Percentiles rank a stretch among this genome's conserved stretches.
Conservation (phyloP, 2,888 invertebrate genomes). For the Pollenia amentaria region DNA sequence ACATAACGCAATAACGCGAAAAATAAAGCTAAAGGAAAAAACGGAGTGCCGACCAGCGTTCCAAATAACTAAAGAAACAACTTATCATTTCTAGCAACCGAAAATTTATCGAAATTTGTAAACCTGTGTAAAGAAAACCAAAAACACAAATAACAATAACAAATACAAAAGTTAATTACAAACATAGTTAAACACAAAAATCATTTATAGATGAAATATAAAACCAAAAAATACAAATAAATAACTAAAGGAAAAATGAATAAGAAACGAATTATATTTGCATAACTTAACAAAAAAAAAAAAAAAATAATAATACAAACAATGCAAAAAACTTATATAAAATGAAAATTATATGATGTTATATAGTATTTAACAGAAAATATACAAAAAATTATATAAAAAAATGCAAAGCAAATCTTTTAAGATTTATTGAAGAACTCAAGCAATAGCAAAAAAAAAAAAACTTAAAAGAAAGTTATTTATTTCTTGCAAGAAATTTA, state of each 20-base stretch:
- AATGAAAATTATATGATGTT: slow-evolving; percentile 67
- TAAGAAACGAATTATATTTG: slow-evolving; percentile 69
- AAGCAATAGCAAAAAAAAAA: slow-evolving; percentile 65
- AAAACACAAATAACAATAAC: slow-evolving; percentile 30
- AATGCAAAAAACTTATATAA: slow-evolving; percentile 33
- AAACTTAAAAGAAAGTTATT: slow-evolving; percentile 38
- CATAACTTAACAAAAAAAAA: slow-evolving; percentile 48
- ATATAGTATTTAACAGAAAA: slow-evolving; percentile 67
- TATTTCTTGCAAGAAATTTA: slow-evolving; percentile 48
- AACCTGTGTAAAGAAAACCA: slow-evolving; percentile 3
- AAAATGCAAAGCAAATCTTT: slow-evolving; percentile 37
- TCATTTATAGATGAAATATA: slow-evolving; percentile 40
- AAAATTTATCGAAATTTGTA: background rate
- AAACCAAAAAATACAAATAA: slow-evolving; percentile 35
- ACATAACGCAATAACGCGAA: no score
- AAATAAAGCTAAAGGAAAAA: no score
- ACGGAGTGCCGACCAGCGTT: no score
- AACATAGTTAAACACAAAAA: slow-evolving; percentile 62
- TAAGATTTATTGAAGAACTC: slow-evolving; percentile 41
- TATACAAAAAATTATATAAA: slow-evolving; percentile 46
- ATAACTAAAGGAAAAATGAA: slow-evolving; percentile 35
- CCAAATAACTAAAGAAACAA: no score
- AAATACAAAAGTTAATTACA: slow-evolving; percentile 64
- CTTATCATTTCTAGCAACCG: no score
- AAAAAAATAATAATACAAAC: slow-evolving; percentile 41